phyloP scores from a whole-genome alignment of 2,797 vertebrate species.

The Hydrocynus forskahlii region DNA sequence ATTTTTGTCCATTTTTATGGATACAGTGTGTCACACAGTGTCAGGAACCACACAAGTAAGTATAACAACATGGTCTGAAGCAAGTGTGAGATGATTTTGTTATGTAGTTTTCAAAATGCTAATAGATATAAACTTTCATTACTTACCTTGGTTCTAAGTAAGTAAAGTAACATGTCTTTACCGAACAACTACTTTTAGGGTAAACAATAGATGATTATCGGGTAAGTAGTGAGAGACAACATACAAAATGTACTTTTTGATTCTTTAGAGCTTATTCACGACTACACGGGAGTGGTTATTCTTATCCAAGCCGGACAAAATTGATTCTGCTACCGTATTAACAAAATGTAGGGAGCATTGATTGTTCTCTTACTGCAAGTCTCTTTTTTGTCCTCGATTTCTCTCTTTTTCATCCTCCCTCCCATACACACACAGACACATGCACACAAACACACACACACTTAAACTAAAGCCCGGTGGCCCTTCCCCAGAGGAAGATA shows the following conservation, averaged over 20 bases:
- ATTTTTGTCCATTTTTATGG: too few relatives aligned
- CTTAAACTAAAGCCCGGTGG: conserved; percentile 20
- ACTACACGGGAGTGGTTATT: background rate
- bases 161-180: too few relatives aligned
- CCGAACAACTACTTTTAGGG: too few relatives aligned
- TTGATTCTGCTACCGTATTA: background rate
- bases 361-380: background rate
- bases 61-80: background rate
- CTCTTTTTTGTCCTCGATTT: background rate
- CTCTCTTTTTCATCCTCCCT: background rate
- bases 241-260: background rate
- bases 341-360: background rate
- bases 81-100: background rate
- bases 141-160: background rate
- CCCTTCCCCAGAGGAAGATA: conserved; percentile 37
- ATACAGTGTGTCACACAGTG: too few relatives aligned
- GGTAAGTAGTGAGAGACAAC: background rate
- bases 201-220: background rate
- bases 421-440: too few relatives aligned
- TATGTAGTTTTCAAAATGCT: background rate
- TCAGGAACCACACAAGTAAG: too few relatives aligned
- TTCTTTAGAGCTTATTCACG: background rate
- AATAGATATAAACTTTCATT: background rate
- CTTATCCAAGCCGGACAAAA: background rate
- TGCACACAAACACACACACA: conserved; percentile 59